These are phyloP conservation scores for Ruditapes philippinarum DNA, from an alignment of 1,140 invertebrate genomes.

Conservation along the genomic window DNA sequence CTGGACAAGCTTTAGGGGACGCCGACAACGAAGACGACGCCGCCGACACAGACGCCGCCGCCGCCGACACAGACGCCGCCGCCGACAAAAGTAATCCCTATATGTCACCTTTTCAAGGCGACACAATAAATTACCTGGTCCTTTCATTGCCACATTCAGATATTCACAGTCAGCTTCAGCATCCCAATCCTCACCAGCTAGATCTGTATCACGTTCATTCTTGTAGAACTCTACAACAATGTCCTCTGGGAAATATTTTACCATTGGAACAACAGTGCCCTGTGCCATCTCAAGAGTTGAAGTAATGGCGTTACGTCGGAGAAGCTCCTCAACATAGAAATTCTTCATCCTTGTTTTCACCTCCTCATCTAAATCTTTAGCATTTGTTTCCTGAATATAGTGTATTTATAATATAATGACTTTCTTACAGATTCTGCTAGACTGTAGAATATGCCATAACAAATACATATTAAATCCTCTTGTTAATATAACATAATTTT, in stretches of 20 bases:
- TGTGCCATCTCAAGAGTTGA: conserved; percentile 79
- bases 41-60: too few species aligned
- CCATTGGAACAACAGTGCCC: conserved; percentile 81
- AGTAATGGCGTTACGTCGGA: conserved; percentile 74
- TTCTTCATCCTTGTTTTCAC: conserved; percentile 71
- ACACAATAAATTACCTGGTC: conserved; percentile 83
- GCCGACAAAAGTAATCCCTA: too few species aligned
- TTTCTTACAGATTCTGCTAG: too few species aligned
- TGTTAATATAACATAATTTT: too few species aligned
- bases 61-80: too few species aligned
- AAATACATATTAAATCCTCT: too few species aligned
- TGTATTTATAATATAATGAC: too few species aligned
- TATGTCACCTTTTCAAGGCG: too few species aligned
- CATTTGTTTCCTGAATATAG: neutral
- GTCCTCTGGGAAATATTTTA: conserved; percentile 70
- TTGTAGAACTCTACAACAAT: conserved; percentile 72
- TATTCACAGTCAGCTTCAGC: conserved; percentile 82
- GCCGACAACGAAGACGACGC: too few species aligned
- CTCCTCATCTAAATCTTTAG: conserved; percentile 59
- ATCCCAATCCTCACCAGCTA: conserved; percentile 79
- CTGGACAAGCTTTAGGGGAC: too few species aligned
- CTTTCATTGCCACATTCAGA: conserved; percentile 84
- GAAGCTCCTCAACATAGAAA: conserved; percentile 74
- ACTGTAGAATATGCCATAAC: too few species aligned
- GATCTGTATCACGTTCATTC: conserved; percentile 62